phyloP scores from a whole-genome alignment of 2,113 vertebrate species.

The Prinia subflava region DNA sequence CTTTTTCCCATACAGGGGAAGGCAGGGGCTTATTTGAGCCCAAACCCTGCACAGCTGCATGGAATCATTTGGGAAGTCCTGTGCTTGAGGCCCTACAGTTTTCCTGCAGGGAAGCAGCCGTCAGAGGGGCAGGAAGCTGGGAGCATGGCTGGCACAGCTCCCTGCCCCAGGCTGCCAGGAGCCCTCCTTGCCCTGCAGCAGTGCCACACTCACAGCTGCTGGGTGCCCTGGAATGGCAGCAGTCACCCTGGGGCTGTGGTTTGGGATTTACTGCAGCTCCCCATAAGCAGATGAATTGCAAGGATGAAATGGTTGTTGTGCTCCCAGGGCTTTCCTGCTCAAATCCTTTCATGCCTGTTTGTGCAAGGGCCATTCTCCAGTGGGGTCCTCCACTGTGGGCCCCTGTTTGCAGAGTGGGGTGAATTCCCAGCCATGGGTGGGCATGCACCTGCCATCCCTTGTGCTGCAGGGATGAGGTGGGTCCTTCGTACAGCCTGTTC shows the following conservation, averaged over 20 bases:
- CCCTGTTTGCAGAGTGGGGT: background rate
- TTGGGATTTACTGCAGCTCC: background rate
- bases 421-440: background rate
- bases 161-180: background rate
- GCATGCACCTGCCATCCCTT: background rate
- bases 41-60: background rate
- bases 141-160: background rate
- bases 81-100: fast-evolving
- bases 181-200: background rate
- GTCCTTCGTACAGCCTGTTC: background rate
- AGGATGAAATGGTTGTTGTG: background rate
- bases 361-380: background rate
- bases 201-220: background rate
- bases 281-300: fast-evolving
- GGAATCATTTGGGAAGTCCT: background rate
- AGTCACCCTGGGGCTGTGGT: background rate
- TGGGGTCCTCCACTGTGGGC: background rate
- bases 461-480: background rate
- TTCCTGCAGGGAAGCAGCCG: background rate
- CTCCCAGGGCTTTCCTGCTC: background rate
- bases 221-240: background rate
- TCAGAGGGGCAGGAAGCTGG: fast-evolving
- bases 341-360: background rate
- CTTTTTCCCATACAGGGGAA: background rate
- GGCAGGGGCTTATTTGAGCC: background rate